Conservation (phyloP, 2,797 vertebrate species). For the Mormyrops attenuatus region DNA sequence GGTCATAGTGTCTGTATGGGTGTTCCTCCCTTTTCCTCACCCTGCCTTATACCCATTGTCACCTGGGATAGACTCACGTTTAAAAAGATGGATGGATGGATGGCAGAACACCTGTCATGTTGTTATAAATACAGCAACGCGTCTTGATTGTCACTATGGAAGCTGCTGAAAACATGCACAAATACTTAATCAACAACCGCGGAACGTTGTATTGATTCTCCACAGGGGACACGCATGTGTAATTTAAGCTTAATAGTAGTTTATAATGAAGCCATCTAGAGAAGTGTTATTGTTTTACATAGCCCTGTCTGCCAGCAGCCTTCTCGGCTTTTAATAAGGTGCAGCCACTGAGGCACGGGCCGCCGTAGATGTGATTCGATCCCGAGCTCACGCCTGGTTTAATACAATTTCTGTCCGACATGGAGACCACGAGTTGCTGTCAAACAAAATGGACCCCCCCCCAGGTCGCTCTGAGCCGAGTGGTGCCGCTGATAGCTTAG, state of each 20-base stretch:
- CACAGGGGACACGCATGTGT: constrained; percentile 4
- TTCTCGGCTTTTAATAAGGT: background rate
- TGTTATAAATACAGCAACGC: background rate
- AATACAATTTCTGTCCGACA: background rate
- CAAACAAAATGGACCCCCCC: constrained; percentile 6
- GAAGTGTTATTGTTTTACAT: background rate
- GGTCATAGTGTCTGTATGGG: background rate
- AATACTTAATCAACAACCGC: background rate
- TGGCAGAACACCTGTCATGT: constrained; percentile 6
- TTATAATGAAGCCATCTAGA: constrained; percentile 1
- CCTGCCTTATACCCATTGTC: background rate
- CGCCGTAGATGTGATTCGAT: background rate
- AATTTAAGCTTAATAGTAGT: constrained; percentile 14
- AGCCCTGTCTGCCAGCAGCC: background rate
- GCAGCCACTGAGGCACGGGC: background rate
- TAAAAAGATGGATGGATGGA: background rate
- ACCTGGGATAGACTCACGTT: background rate
- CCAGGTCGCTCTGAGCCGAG: background rate
- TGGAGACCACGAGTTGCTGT: background rate
- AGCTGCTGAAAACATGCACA: background rate
- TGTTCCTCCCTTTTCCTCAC: background rate
- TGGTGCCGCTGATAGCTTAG: background rate
- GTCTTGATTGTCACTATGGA: background rate
- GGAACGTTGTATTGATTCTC: constrained; percentile 2
- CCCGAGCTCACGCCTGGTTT: background rate